Evolutionary conservation across 2,888 invertebrate species (phyloP), one percentile per base, ranked within the genome.

Genomic region (Macaria notata): DNA sequence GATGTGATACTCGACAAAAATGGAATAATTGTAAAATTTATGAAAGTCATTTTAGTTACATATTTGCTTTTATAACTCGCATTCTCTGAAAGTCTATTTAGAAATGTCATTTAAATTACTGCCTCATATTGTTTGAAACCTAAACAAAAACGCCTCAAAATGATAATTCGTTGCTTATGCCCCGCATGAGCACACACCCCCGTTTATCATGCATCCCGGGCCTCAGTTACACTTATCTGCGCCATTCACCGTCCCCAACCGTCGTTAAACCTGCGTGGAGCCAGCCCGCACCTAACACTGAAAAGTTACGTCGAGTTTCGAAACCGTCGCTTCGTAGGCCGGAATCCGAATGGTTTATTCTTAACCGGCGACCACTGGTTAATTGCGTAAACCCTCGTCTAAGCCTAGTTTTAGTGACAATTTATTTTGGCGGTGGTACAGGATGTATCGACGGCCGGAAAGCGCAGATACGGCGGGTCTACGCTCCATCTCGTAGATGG

Each of bases 311-410:
- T 65, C 63, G 61, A 65, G 70, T 76, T 76, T 59, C 56, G 55
- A 59, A 66, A 68, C 59, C 63, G 61, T 47, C 56, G 55, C 71
- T 65, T 71, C 72, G 74, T 70, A 69, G 69, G 68, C 72, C 75
- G 72, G 77, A 82, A 81, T 84, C 79, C 77, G 75, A 82, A 82
- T 79, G 82, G 83, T 87, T 88, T 88, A 90, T 90, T 90, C 89
- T 89, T 89, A 84, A 84, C 79, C 57, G 46, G 52, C 64, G 62
- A 59, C 62, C 66, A 78, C 76, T 77, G 72, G 81, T 86, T 90
- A 90, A 90, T 90, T 88, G 86, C 81, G 78, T 81, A 79, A 79
- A 89, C 90, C 90, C 89, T 89, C 79, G 86, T 90, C 88, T 76
- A 78, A 80, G 81, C 86, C 80, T 81, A 81, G 81, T 84, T 86